Conservation (phyloP, 1,140 invertebrate species). For the Drosophila arawakana region DNA sequence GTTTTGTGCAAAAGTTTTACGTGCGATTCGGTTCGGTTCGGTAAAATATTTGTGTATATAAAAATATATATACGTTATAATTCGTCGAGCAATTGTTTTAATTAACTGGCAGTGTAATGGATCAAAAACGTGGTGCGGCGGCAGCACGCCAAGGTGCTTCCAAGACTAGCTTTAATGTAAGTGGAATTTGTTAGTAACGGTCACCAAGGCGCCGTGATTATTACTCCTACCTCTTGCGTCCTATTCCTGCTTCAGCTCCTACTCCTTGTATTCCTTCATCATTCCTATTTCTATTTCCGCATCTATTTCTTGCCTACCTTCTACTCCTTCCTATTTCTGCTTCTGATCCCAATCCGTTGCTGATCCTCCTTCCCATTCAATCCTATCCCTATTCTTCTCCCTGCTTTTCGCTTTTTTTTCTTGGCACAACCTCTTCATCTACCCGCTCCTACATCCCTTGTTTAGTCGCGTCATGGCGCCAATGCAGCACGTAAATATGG, state of each 20-base stretch:
- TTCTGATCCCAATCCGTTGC: too few relatives aligned
- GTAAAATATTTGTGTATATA: neutral
- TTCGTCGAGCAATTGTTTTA: conserved; percentile 18
- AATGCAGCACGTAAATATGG: conserved; percentile 50
- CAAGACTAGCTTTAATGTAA: conserved; percentile 69
- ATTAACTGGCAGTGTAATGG: conserved; percentile 58
- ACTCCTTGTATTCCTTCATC: too few relatives aligned
- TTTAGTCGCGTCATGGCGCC: conserved; percentile 54
- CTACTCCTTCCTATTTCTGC: too few relatives aligned
- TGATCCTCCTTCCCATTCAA: too few relatives aligned
- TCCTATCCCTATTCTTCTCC: too few relatives aligned
- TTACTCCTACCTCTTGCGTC: neutral
- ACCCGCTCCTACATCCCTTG: neutral
- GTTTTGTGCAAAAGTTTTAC: conserved; percentile 12
- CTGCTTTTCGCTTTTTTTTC: too few relatives aligned
- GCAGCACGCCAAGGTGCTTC: conserved; percentile 61
- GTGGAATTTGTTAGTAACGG: conserved; percentile 14
- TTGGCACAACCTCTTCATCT: too few relatives aligned
- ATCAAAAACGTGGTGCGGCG: conserved; percentile 53
- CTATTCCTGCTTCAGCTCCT: neutral
- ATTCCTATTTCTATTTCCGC: too few relatives aligned
- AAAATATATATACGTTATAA: conserved; percentile 7
- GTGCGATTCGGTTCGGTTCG: neutral
- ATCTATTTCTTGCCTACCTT: too few relatives aligned
- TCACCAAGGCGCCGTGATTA: neutral